Percentiles rank a stretch among this genome's conserved stretches.
Evolutionary conservation across 30 jellyfish, hydroid and myxozoan species (phyloP).

Genomic region (Aurelia coerulea): DNA sequence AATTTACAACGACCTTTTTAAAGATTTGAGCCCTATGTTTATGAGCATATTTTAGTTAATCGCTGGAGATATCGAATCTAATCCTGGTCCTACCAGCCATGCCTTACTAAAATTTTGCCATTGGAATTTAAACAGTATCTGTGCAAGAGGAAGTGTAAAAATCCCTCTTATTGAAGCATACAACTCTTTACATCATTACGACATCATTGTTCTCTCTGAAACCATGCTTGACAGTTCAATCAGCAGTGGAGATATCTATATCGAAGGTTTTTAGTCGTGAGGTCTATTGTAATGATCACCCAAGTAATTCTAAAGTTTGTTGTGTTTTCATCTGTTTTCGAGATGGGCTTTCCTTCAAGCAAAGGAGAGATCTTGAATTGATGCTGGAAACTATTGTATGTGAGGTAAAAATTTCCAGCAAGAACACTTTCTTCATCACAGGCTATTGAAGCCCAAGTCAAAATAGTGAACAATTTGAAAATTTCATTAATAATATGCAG

Average conservation of each 20-base stretch:
- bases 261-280: constrained; percentile 4
- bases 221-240: too few relatives aligned
- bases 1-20: too few relatives aligned
- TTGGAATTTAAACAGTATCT: background rate
- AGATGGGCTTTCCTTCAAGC: background rate
- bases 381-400: background rate
- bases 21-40: background rate
- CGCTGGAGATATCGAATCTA: too few relatives aligned
- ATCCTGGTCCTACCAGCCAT: background rate
- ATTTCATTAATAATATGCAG: background rate
- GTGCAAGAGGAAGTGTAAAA: constrained; percentile 3
- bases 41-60: background rate
- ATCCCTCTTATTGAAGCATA: too few relatives aligned
- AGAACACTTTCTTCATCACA: background rate
- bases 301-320: background rate
- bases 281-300: background rate
- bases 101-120: background rate
- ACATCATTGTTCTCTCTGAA: too few relatives aligned
- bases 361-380: background rate
- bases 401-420: background rate
- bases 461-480: too few relatives aligned
- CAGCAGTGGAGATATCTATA: background rate
- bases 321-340: background rate
- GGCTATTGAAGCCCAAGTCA: background rate
- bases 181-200: too few relatives aligned